phyloP scores from a whole-genome alignment of 2,797 vertebrate species.

The Alfaro cultratus region DNA sequence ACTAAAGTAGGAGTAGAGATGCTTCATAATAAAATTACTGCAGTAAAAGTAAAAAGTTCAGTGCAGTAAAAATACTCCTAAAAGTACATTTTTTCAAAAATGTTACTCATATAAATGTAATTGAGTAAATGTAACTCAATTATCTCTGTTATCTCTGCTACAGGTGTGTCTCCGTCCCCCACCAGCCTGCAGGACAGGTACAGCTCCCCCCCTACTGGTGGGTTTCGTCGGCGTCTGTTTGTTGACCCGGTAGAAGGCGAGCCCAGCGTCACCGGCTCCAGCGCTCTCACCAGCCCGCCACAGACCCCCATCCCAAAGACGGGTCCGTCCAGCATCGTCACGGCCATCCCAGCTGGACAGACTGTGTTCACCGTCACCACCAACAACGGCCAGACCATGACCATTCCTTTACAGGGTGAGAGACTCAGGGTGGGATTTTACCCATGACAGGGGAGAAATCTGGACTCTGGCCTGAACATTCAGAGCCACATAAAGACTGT shows the following conservation, averaged over 20 bases:
- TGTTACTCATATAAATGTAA: no score
- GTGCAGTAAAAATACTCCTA: no score
- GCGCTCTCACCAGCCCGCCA: conserved; percentile 45
- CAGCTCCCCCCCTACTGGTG: conserved; percentile 83
- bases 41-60: no score
- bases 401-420: conserved; percentile 91
- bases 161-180: conserved; percentile 83
- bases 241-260: conserved; percentile 67
- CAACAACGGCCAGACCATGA: conserved; percentile 91
- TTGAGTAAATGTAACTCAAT: no score
- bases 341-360: conserved; percentile 88
- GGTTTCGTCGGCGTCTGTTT: conserved; percentile 84
- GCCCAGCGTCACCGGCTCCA: conserved; percentile 41
- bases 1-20: no score
- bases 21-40: no score
- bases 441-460: background rate
- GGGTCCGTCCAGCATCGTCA: conserved; percentile 78
- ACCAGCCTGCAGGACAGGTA: conserved; percentile 86
- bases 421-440: accelerated
- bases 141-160: background rate
- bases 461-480: no score
- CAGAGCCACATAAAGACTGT: no score
- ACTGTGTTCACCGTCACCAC: conserved; percentile 91
- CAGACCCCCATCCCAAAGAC: conserved; percentile 27
- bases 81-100: no score